Evolutionary conservation across 2,113 vertebrate species (phyloP), one percentile per base, ranked within the genome.

Genomic region (Maccullochella peelii): DNA sequence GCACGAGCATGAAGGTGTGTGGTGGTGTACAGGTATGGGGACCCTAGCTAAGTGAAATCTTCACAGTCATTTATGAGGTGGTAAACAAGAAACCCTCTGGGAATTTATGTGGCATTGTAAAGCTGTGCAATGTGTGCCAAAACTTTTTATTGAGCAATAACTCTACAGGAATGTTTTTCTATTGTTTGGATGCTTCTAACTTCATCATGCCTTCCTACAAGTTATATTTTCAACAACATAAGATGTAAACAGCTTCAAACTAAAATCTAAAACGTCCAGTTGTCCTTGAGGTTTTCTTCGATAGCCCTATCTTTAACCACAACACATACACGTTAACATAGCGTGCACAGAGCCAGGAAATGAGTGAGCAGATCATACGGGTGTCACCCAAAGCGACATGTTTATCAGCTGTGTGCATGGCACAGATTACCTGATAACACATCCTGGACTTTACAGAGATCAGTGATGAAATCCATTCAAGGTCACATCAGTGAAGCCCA

Each of bases 61-160:
- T 92, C 77, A 82, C 23, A 30, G 79, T 73, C 87, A 75, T 73
- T 79, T 76, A 88, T 82, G 75, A 86, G 79, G 79, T 77, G 75
- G 79, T 91, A 93, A 94, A 92, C 88, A 92, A 88, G 36, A 58
- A 70, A 66, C 52, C 62, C 78, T 50, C 25, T 25, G 69, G 73
- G 80, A 82, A 70, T 92, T 80, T 65, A 71, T 74, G 82, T 90
- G 86, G 84, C 85, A 87, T 86, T 90, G 84, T 81, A 91, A 94
- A 94, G 89, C 77, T 70, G 67, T 65, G 40, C 65, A 76, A 84
- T 83, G 42, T 84, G 65, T 69, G 55, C 52, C 42, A 44, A 73
- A 68, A 57, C 49, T 6, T 85, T 87, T 86, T 80, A 80, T 27
- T 73, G 57, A 72, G 73, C 73, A 78, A 25, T 38, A 33, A 77